Base-by-base conservation (phyloP, 2,113 vertebrate species). In the Peromyscus polionotus region DNA sequence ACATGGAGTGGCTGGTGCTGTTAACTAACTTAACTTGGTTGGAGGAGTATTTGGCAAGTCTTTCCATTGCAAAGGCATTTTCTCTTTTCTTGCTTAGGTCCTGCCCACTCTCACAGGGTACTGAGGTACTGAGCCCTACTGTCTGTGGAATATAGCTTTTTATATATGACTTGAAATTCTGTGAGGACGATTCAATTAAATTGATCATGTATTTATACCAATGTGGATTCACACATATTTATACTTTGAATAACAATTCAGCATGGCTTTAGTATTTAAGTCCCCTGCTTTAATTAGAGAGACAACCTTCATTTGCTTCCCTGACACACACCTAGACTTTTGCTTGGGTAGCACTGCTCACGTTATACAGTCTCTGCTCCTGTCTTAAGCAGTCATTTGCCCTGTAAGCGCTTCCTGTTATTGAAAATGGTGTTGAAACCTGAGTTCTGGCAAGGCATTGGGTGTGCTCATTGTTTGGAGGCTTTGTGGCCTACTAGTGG, bases 131-230 rank as follows among this genome's bases (percentile, higher is more conserved):
- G 79, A 80, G 4, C 5, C 31, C 57, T 6, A 57, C 17, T 26
- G 88, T 7, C 9, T 86, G 3, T 31, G 45, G n/a, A 13, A 94
- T 75, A 19, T 61, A 79, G 59, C 17, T 90, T 96, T 90, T 95
- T 57, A 65, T 33, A n/a, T 92, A 80, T 75, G 81, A 90, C 45
- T 94, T 97, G 26, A 79, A 75, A 83, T 93, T 95, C 76, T n/a
- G 8, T 91, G 76, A 94, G 45, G 91, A 89, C 91, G 12, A 48
- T 54, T n/a, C 17, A 39, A 26, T 33, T 39, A 17, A 59, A n/a
- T 83, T 59, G 14, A 36, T 77, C 36, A 92, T 36, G 45, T 57
- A 54, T 88, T 90, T 77, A 57, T 54, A 48, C 76, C 45, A 57
- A 4, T n/a, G 42, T 48, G n/a, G 28, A 90, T 24, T 80, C n/a